These are phyloP conservation scores for Ianthella basta DNA, from an alignment of 37 sponge, comb jelly and placozoan species.

Conservation along the genomic window DNA sequence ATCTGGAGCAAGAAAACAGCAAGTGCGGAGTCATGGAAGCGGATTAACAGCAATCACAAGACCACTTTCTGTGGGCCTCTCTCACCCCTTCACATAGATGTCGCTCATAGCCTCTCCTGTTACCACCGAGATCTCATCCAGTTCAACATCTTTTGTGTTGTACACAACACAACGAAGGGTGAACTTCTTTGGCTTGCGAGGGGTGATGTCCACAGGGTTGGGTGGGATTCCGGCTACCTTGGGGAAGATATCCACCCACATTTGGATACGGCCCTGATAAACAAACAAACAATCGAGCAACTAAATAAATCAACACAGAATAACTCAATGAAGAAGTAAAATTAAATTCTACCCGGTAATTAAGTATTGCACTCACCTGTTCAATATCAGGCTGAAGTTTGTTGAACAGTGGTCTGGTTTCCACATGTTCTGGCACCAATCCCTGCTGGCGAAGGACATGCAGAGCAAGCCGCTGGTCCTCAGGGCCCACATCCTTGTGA, in stretches of 20 bases:
- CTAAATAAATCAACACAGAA: not conserved
- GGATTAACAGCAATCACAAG: not conserved
- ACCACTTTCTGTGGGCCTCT: not conserved
- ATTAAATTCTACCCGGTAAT: no score
- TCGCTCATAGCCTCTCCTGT: conserved; percentile 84
- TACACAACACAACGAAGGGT: conserved; percentile 65
- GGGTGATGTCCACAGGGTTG: conserved; percentile 66
- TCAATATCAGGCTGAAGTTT: conserved; percentile 84
- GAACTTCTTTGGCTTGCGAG: conserved; percentile 74
- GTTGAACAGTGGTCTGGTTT: conserved; percentile 88
- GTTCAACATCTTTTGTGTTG: conserved; percentile 69
- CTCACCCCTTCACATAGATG: conserved; percentile 83
- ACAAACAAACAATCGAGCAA: not conserved
- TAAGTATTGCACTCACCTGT: conserved; percentile 36
- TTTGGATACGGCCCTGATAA: conserved; percentile 66
- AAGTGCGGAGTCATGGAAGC: not conserved
- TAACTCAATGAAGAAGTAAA: no score
- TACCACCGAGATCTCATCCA: conserved; percentile 46
- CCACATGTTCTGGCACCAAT: conserved; percentile 95
- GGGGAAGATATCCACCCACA: conserved; percentile 89
- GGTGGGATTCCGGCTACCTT: conserved; percentile 41
- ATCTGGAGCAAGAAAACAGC: conserved; percentile 15
- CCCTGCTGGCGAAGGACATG: conserved; percentile 70
- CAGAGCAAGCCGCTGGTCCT: conserved; percentile 90
- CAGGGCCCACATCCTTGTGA: conserved; percentile 54